Percentiles rank a stretch among this genome's conserved stretches.
Conservation (phyloP, 2,797 vertebrate species). For the Amniataba percoides region DNA sequence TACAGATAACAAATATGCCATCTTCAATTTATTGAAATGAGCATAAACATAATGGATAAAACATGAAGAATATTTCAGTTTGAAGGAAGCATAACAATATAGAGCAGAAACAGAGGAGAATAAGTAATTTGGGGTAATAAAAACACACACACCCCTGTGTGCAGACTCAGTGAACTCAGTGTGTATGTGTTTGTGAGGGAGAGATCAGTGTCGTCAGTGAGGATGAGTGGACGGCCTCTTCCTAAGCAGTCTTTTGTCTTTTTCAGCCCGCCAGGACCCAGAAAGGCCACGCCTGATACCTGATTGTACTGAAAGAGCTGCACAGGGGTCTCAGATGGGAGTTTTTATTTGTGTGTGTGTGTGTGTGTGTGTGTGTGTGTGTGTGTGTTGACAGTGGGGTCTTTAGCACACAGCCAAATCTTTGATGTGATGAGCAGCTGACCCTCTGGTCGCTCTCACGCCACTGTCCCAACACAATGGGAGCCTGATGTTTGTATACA, state of each 20-base stretch:
- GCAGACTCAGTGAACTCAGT: not conserved
- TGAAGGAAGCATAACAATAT: no score
- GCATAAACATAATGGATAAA: no score
- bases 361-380: slow-evolving; percentile 42
- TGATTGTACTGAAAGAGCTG: slow-evolving; percentile 65
- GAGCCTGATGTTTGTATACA: slow-evolving; percentile 54
- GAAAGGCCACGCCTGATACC: slow-evolving; percentile 63
- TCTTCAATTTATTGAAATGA: no score
- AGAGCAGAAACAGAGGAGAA: no score
- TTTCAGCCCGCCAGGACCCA: slow-evolving; percentile 52
- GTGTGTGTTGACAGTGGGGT: slow-evolving; percentile 36
- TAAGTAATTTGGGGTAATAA: no score
- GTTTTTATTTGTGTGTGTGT: slow-evolving; percentile 45
- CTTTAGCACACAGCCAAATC: slow-evolving; percentile 60
- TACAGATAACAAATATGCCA: no score
- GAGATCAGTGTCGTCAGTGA: slow-evolving; percentile 40
- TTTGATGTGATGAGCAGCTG: slow-evolving; percentile 78
- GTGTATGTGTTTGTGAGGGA: not conserved
- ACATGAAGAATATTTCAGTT: no score
- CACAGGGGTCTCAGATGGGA: slow-evolving; percentile 19
- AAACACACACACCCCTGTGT: not conserved
- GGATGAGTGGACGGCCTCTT: slow-evolving; percentile 61
- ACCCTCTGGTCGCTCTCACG: slow-evolving; percentile 70
- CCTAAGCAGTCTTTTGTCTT: slow-evolving; percentile 73
- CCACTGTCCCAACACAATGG: slow-evolving; percentile 73